These are phyloP conservation scores for Poecilia gillii DNA, from an alignment of 2,797 vertebrate species.

Conservation along the genomic window DNA sequence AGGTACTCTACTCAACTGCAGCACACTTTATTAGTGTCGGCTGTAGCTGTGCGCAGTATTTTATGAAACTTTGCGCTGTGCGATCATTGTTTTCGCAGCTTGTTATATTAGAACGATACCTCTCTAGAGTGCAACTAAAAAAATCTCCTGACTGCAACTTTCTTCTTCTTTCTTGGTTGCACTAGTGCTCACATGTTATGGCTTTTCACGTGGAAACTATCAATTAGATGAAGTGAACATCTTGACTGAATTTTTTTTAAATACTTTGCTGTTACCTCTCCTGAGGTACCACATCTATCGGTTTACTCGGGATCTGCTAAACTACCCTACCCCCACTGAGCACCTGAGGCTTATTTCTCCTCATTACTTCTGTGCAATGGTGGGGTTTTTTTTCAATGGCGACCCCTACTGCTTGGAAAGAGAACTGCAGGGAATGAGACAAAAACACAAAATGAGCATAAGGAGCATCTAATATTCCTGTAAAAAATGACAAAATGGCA, in stretches of 20 bases:
- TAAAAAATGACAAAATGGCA: neutral
- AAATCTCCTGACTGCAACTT: neutral
- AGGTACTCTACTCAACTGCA: constrained; percentile 3
- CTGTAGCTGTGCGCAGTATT: constrained; percentile 37
- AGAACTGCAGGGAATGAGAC: neutral
- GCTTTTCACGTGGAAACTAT: neutral
- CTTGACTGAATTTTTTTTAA: neutral
- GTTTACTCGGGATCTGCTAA: neutral
- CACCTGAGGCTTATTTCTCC: neutral
- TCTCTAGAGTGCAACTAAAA: neutral
- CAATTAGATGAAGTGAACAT: neutral
- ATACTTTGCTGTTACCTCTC: neutral
- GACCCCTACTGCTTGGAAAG: neutral
- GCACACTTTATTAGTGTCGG: constrained; percentile 44
- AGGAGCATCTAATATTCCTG: neutral
- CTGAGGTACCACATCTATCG: neutral
- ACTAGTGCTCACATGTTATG: neutral
- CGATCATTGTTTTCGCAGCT: neutral
- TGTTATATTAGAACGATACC: neutral
- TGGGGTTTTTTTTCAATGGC: neutral
- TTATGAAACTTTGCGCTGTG: constrained; percentile 19
- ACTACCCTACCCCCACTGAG: neutral
- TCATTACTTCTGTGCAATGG: too few species aligned
- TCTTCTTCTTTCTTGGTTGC: neutral
- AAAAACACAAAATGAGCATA: neutral